Evolutionary conservation across 2,797 vertebrate genomes (phyloP), one percentile per base, ranked within the genome.

Genomic region (Loris lydekkerianus): DNA sequence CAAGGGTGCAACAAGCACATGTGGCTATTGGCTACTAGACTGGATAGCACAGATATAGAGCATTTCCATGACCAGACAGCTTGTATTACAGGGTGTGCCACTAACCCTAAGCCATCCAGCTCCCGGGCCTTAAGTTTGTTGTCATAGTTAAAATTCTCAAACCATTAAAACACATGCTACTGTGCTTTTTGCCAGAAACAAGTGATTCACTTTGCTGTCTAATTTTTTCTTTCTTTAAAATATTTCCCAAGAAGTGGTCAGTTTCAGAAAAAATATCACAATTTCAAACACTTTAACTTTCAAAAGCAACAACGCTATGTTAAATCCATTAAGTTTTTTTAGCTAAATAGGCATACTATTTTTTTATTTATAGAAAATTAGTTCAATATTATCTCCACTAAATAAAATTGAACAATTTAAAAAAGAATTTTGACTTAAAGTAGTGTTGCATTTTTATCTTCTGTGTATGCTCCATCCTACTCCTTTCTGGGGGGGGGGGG

Each of bases 271-370:
- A 90, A 72, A 93, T 49, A 83, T 63, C 2, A 20, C 61, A 73
- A 75, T 84, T 94, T 9, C 25, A 67, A 91, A 77, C 10, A 95
- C 37, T 95, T 93, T 43, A 82, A 76, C 23, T 86, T 92, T 82
- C 91, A 90, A 56, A 83, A 76, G 17, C 23, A 86, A 67, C 75
- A n/a, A 46, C 49, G 1, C 78, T 80, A 43, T 53, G 89, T 89
- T 3, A 43, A 92, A 85, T 40, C 40, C 67, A 65, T 31, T 31
- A 53, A 58, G 46, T 53, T 89, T 70, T 78, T 83, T 91, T 77
- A 67, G 61, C 10, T 84, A 92, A 72, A 60, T 10, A 93, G 17
- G 18, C 8, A 27, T 67, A 34, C 20, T 83, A 29, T 46, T 77
- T 86, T 34, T 89, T 94, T 75, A 65, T 80, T 90, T 76, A 18